phyloP scores from a whole-genome alignment of 2,888 invertebrate genomes.

The Campoplex capitator region DNA sequence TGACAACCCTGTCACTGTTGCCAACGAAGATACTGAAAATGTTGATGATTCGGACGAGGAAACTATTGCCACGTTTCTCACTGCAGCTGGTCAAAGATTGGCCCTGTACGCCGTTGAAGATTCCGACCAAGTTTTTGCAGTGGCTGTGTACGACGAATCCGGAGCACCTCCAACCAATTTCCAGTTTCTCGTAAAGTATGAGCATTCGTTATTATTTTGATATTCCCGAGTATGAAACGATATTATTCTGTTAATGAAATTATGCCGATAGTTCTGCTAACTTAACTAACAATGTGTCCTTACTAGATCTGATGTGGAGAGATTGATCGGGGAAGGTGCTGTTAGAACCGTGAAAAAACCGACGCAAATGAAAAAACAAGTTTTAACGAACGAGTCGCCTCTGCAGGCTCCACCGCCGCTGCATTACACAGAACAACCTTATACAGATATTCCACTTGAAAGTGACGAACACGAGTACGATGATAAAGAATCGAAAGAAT shows the following conservation, averaged over 20 bases:
- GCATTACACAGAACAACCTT: neutral
- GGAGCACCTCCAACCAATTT: slow-evolving; percentile 82
- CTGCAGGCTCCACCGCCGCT: neutral
- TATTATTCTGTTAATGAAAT: neutral
- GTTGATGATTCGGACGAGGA: slow-evolving; percentile 79
- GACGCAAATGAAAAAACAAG: slow-evolving; percentile 78
- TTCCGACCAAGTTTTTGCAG: slow-evolving; percentile 83
- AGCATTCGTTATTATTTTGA: slow-evolving; percentile 11
- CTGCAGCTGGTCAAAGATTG: slow-evolving; percentile 81
- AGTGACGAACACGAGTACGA: neutral
- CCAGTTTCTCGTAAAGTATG: slow-evolving; percentile 82
- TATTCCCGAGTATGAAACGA: neutral
- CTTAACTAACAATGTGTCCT: neutral
- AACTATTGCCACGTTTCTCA: slow-evolving; percentile 83
- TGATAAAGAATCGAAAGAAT: neutral
- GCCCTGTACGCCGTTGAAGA: slow-evolving; percentile 83
- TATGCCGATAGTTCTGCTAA: slow-evolving; percentile 6
- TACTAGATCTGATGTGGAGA: slow-evolving; percentile 81
- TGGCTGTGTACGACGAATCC: slow-evolving; percentile 82
- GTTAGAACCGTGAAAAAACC: slow-evolving; percentile 83
- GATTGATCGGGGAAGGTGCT: slow-evolving; percentile 83
- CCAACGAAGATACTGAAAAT: slow-evolving; percentile 42
- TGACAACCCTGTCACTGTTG: neutral
- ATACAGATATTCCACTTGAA: neutral
- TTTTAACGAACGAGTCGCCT: slow-evolving; percentile 60